phyloP scores from a whole-genome alignment of 2,888 invertebrate genomes.

The Andrena bucephala region DNA sequence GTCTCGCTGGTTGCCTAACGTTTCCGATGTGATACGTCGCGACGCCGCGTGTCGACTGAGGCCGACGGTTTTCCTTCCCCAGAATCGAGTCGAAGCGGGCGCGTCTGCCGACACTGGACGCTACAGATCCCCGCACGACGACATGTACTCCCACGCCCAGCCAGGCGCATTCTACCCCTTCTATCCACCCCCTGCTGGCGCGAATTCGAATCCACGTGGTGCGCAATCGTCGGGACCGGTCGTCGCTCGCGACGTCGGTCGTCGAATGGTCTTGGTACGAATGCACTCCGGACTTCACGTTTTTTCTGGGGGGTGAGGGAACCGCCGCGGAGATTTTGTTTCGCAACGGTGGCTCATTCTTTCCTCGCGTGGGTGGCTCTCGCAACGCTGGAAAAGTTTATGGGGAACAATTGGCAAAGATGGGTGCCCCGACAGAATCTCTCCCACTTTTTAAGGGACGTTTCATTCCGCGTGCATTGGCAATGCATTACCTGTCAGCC shows the following conservation, averaged over 20 bases:
- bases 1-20: not conserved
- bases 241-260: constrained; percentile 34
- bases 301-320: not conserved
- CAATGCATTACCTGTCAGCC: too few species aligned
- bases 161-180: constrained; percentile 42
- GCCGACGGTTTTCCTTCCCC: constrained; percentile 57
- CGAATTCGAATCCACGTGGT: constrained; percentile 65
- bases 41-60: constrained; percentile 78
- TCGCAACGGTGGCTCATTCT: not conserved
- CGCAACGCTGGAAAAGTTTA: too few species aligned
- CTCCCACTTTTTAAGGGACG: not conserved
- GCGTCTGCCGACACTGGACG: constrained; percentile 60
- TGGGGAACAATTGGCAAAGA: not conserved
- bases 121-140: constrained; percentile 11
- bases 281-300: constrained; percentile 10
- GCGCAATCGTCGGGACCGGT: constrained; percentile 52
- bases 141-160: constrained; percentile 20
- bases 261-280: not conserved
- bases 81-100: constrained; percentile 26
- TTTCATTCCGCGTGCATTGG: not conserved
- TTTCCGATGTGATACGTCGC: constrained; percentile 63
- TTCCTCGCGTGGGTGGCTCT: not conserved
- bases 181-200: constrained; percentile 30
- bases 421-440: not conserved
- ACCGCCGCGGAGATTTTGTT: not conserved